phyloP scores from a whole-genome alignment of 37 sponge, comb jelly and placozoan genomes.

The Theonella swinhoei region DNA sequence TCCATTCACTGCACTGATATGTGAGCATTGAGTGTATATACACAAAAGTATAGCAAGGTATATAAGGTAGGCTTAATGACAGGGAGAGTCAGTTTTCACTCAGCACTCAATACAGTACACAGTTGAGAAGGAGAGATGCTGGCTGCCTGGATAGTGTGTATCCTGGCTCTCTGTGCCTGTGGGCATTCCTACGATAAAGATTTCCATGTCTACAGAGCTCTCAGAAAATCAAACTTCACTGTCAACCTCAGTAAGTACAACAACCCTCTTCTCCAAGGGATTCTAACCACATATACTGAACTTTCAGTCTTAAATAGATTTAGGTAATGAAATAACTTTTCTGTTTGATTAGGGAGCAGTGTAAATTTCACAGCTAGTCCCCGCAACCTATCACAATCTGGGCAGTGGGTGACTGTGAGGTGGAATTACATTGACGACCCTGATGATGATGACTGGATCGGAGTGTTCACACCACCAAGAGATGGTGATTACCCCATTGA shows the following conservation, averaged over 20 bases:
- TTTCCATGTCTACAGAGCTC: neutral
- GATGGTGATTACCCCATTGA: conserved; percentile 27
- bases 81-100: no score
- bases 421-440: conserved; percentile 46
- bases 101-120: no score
- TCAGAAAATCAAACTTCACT: neutral
- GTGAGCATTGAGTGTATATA: no score
- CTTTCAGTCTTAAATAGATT: no score
- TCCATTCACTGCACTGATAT: no score
- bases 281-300: no score
- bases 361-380: neutral
- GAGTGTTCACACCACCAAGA: conserved; percentile 67
- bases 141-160: no score
- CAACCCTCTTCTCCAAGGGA: no score
- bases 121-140: no score
- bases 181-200: neutral
- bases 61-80: no score
- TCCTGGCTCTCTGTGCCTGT: neutral
- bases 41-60: no score
- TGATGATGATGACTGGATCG: conserved; percentile 54
- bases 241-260: neutral
- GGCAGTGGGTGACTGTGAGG: conserved; percentile 61
- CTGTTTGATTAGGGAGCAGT: neutral
- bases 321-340: no score
- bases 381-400: conserved; percentile 17